A percentile compares a stretch with the other conserved stretches of the same genome.
phyloP scores from a whole-genome alignment of 2,888 invertebrate species.

The Sinelater perroti region DNA sequence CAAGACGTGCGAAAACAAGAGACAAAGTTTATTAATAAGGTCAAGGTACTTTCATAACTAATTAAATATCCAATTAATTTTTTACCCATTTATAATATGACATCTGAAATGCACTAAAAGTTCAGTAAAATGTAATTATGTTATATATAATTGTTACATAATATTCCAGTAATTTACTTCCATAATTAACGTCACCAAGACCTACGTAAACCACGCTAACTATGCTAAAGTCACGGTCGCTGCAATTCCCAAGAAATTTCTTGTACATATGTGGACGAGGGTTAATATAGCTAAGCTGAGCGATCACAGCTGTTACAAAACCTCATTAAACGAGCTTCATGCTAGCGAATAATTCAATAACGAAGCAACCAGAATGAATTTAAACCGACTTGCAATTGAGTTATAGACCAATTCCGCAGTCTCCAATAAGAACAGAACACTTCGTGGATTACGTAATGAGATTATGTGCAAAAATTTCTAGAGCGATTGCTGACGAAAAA shows the following conservation, averaged over 20 bases:
- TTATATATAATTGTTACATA: too few relatives aligned
- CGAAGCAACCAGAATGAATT: constrained; percentile 14
- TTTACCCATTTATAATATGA: too few relatives aligned
- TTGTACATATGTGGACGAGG: constrained; percentile 3
- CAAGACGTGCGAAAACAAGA: too few relatives aligned
- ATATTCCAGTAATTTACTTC: too few relatives aligned
- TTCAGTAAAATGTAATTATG: too few relatives aligned
- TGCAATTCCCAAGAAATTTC: constrained; percentile 6
- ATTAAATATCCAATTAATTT: too few relatives aligned
- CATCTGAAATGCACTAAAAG: too few relatives aligned
- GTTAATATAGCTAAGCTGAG: constrained; percentile 16
- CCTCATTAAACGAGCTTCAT: constrained; percentile 19
- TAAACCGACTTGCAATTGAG: constrained; percentile 14
- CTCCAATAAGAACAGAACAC: constrained; percentile 14
- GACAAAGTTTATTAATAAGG: too few relatives aligned
- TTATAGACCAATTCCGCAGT: constrained; percentile 15
- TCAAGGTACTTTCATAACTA: too few relatives aligned
- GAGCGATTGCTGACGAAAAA: constrained; percentile 3
- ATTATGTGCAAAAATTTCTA: neutral
- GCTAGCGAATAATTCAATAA: constrained; percentile 18
- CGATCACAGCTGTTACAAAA: constrained; percentile 20
- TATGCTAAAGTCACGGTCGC: neutral
- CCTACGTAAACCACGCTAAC: neutral
- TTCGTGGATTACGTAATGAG: constrained; percentile 5
- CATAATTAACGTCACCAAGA: too few relatives aligned